Conservation (phyloP, 2,888 invertebrate species). For the Eristalinus sepulchralis region DNA sequence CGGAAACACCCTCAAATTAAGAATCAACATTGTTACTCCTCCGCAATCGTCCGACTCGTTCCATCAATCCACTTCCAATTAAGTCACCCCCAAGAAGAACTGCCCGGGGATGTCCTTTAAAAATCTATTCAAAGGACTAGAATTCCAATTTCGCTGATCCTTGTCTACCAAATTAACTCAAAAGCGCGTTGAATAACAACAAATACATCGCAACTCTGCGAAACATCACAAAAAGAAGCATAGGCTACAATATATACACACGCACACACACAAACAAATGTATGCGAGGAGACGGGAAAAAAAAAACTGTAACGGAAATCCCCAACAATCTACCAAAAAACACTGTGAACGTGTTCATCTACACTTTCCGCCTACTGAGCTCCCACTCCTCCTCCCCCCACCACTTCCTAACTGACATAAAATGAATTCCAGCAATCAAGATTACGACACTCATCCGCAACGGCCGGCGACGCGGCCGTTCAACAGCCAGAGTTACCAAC, state of each 20-base stretch:
- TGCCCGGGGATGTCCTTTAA: conserved; percentile 29
- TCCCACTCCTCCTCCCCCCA: background rate
- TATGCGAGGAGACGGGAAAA: background rate
- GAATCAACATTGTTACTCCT: conserved; percentile 14
- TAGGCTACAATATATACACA: background rate
- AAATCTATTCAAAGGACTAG: conserved; percentile 44
- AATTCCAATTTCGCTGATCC: conserved; percentile 54
- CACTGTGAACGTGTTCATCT: conserved; percentile 57
- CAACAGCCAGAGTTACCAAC: conserved; percentile 46
- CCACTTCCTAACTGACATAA: conserved; percentile 44
- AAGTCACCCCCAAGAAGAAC: conserved; percentile 26
- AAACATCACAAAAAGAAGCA: conserved; percentile 7
- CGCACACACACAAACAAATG: background rate
- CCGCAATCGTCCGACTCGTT: conserved; percentile 4
- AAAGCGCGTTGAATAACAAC: conserved; percentile 45
- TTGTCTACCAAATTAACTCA: conserved; percentile 60
- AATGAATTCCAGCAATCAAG: conserved; percentile 70
- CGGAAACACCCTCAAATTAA: conserved; percentile 19
- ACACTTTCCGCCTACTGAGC: conserved; percentile 39
- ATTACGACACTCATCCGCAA: conserved; percentile 66
- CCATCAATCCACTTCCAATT: conserved; percentile 52
- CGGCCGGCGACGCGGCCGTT: conserved; percentile 21
- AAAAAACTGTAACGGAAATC: conserved; percentile 33
- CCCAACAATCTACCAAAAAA: conserved; percentile 39
- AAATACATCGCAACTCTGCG: conserved; percentile 17